Percentiles rank a stretch among this genome's conserved stretches.
These are phyloP conservation scores for Eristalinus aeneus DNA, from an alignment of 2,888 invertebrate genomes.

Conservation along the genomic window DNA sequence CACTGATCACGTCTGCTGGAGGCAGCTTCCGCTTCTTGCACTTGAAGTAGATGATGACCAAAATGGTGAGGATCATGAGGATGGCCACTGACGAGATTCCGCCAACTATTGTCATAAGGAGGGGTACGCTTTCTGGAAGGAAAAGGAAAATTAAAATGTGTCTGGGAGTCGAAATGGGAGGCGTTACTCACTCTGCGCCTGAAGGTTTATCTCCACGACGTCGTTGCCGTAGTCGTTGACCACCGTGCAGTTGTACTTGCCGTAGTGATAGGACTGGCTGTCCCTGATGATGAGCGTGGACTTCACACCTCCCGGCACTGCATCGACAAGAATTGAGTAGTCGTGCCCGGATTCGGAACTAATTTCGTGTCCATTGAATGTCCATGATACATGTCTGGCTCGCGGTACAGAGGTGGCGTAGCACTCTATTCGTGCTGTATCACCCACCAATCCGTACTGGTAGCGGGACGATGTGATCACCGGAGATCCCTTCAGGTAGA, in stretches of 20 bases:
- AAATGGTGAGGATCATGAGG: constrained; percentile 90
- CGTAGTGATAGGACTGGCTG: constrained; percentile 93
- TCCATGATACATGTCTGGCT: constrained; percentile 93
- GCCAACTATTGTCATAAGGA: constrained; percentile 91
- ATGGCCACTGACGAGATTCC: constrained; percentile 90
- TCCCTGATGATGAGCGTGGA: constrained; percentile 94
- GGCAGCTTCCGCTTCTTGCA: constrained; percentile 79
- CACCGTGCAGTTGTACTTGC: constrained; percentile 96
- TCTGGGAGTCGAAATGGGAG: neutral
- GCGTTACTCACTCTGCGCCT: constrained; percentile 91
- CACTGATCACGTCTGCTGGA: constrained; percentile 80
- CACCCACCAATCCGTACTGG: constrained; percentile 91
- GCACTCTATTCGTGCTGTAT: constrained; percentile 92
- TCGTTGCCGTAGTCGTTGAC: constrained; percentile 95
- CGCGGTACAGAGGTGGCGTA: constrained; percentile 93
- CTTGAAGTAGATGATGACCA: constrained; percentile 90
- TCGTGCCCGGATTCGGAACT: constrained; percentile 87
- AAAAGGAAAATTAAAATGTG: neutral
- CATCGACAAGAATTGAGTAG: constrained; percentile 88
- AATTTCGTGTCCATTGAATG: constrained; percentile 91
- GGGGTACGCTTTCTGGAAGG: constrained; percentile 87
- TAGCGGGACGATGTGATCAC: constrained; percentile 89
- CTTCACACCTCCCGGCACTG: constrained; percentile 89
- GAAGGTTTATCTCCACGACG: constrained; percentile 90
- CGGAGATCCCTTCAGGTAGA: constrained; percentile 91